A percentile compares a stretch with the other conserved stretches of the same genome.
These are phyloP conservation scores for Pristionchus arcanus DNA, from an alignment of 2,888 invertebrate genomes.

Conservation along the genomic window DNA sequence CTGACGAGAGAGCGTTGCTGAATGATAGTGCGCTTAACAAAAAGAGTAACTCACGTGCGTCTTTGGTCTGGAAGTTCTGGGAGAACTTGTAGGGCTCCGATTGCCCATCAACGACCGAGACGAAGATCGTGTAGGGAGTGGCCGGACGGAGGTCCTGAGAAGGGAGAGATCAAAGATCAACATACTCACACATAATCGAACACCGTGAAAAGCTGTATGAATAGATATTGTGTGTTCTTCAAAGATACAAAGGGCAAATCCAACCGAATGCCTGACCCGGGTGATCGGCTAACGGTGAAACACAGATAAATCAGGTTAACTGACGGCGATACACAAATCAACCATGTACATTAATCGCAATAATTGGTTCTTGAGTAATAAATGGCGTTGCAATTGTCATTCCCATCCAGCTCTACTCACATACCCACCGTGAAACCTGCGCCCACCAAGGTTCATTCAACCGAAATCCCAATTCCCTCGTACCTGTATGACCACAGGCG, in stretches of 20 bases:
- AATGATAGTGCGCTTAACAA: too few species aligned
- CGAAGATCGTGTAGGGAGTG: conserved; percentile 76
- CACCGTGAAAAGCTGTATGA: background rate
- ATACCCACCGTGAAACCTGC: background rate
- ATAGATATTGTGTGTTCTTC: background rate
- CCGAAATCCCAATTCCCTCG: background rate
- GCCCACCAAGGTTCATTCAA: background rate
- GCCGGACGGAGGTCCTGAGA: conserved; percentile 64
- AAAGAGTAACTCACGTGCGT: conserved; percentile 65
- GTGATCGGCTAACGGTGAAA: too few species aligned
- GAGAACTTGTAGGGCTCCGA: conserved; percentile 72
- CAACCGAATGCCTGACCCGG: too few species aligned
- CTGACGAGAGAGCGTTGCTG: too few species aligned
- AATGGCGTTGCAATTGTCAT: too few species aligned
- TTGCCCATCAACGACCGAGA: conserved; percentile 73
- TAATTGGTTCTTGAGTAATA: too few species aligned
- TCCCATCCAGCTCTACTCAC: background rate
- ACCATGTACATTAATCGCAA: background rate
- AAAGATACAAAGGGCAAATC: too few species aligned
- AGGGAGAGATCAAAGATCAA: background rate
- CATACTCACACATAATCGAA: background rate
- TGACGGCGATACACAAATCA: background rate
- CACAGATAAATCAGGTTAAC: background rate
- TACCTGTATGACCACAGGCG: conserved; percentile 58
- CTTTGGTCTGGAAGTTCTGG: conserved; percentile 74